These are phyloP conservation scores for Pitangus sulphuratus DNA, from an alignment of 2,797 vertebrate species.

Conservation along the genomic window DNA sequence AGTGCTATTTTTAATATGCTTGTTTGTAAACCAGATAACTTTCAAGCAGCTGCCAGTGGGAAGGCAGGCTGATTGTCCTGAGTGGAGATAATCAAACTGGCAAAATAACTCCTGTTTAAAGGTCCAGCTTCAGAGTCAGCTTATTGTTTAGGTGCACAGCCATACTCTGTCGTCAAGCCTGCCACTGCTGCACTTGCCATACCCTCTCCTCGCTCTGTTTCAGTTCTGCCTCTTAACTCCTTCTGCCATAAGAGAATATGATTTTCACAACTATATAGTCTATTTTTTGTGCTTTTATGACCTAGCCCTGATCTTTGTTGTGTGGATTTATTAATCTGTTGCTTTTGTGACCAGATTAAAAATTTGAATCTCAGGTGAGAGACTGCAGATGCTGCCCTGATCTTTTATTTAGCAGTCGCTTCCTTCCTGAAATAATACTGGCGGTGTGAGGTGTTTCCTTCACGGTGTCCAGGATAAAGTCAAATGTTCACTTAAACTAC, in stretches of 20 bases:
- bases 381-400: accelerated
- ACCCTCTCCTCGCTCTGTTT: not conserved
- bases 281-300: not conserved
- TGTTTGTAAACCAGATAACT: not conserved
- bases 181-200: accelerated
- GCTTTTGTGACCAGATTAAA: not conserved
- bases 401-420: not conserved
- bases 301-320: not conserved
- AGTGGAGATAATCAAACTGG: not conserved
- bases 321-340: not conserved
- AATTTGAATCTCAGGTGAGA: not conserved
- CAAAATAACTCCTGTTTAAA: not conserved
- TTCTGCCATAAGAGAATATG: not conserved
- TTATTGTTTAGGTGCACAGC: not conserved
- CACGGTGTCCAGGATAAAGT: not conserved
- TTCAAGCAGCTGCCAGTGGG: not conserved
- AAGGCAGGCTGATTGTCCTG: not conserved
- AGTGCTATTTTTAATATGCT: not conserved
- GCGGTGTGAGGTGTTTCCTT: not conserved
- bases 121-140: not conserved
- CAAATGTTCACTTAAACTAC: not conserved
- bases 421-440: conserved; percentile 5
- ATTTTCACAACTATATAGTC: not conserved
- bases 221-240: not conserved
- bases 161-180: not conserved